These are phyloP conservation scores for Petrophora chlorosata DNA, from an alignment of 2,888 invertebrate species.

Conservation along the genomic window DNA sequence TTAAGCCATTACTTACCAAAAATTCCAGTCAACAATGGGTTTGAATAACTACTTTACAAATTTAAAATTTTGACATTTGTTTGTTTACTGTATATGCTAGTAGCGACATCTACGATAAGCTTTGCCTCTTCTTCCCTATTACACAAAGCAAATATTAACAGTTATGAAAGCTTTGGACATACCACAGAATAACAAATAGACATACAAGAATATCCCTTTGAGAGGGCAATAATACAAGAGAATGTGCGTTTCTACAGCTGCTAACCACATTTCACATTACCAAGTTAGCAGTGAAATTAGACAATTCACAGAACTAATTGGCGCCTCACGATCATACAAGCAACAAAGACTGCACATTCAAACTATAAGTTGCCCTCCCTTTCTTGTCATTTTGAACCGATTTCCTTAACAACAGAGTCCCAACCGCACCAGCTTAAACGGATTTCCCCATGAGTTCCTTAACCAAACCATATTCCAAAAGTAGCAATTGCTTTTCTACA, in stretches of 20 bases:
- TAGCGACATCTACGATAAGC: too few species aligned
- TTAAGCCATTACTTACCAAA: too few species aligned
- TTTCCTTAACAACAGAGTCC: background rate
- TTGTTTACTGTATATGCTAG: too few species aligned
- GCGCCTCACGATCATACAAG: constrained; percentile 17
- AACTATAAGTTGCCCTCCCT: background rate
- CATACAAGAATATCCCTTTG: too few species aligned
- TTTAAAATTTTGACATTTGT: too few species aligned
- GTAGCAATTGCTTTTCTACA: background rate
- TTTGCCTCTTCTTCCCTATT: too few species aligned
- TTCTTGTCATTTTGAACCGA: background rate
- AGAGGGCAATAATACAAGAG: too few species aligned
- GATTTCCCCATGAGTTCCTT: background rate
- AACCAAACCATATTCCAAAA: background rate
- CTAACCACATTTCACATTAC: constrained; percentile 11
- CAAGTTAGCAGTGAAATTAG: constrained; percentile 27
- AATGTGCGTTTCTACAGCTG: background rate
- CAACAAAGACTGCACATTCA: constrained; percentile 1
- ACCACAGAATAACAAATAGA: too few species aligned
- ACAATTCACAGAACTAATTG: constrained; percentile 30
- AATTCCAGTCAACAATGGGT: too few species aligned
- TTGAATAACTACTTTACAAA: too few species aligned
- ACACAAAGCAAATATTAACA: too few species aligned
- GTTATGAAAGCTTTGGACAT: too few species aligned
- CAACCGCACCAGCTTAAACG: background rate